Evolutionary conservation across 2,888 invertebrate species (phyloP), one percentile per base, ranked within the genome.

Genomic region (Leistus spinibarbis): DNA sequence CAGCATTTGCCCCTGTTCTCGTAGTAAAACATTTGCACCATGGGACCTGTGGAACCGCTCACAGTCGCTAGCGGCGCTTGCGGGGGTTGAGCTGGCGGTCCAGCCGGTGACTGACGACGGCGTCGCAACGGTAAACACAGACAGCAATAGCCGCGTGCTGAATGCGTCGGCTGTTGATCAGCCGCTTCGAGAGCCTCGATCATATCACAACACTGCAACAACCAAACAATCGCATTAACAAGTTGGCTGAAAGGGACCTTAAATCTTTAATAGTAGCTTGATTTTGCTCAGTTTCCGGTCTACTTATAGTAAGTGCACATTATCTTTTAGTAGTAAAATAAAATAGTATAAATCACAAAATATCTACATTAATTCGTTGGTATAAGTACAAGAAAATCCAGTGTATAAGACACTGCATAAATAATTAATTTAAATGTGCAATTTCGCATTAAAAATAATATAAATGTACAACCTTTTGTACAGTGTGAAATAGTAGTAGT

Each of bases 1-100:
- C 94, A 94, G 85, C 93, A 93, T 84, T 93, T 93, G 78, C 94
- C 94, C 78, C 93, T 89, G 81, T 92, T 93, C 86, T 94, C 94
- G 81, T 91, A 91, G 83, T 91, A 91, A 84, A 91, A 90, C 86
- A 91, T 88, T 84, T 91, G 91, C 77, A 89, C 89, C 88, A 89
- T 88, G 76, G 84, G 82, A 17, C 67, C 60, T 79, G 76, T 79
- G 77, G 73, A 76, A 78, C 77, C 78, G 78, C 78, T 70, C 77
- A 78, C 64, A 78, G 78, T 66, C 77, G 78, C 76, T 71, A 78
- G 69, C 78, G 78, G 19, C 77, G 77, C 72, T 76, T 76, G 76
- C 54, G 72, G 70, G 1, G 40, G 68, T n/a, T 40, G 67, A 10
- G 72, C 66, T n/a, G 66, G 57, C 3, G 17, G 70, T 4, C 27